Evolutionary conservation across 2,888 invertebrate species (phyloP).

Genomic region (Dichetophora obliterata): DNA sequence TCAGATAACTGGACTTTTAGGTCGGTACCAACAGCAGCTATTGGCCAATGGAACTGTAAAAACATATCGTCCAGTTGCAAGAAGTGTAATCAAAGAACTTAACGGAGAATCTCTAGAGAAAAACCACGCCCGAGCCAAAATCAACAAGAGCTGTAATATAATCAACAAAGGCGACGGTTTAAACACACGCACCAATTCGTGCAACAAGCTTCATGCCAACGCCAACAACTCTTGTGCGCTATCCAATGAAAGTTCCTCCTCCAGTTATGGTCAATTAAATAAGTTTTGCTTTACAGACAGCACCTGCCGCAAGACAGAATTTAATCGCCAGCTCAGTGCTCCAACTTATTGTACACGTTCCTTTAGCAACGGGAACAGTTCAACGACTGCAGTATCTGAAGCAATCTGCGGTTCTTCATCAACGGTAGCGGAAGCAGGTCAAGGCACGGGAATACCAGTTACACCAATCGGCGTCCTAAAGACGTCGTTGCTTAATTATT

Average conservation of each 20-base stretch:
- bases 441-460: constrained; percentile 36
- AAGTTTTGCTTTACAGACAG: constrained; percentile 67
- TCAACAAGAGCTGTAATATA: constrained; percentile 67
- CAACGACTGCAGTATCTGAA: constrained; percentile 58
- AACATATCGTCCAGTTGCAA: constrained; percentile 59
- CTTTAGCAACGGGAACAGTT: constrained; percentile 61
- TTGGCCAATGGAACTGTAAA: constrained; percentile 67
- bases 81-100: constrained; percentile 62
- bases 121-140: constrained; percentile 58
- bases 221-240: constrained; percentile 56
- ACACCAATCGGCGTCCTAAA: constrained; percentile 34
- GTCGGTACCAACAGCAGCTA: constrained; percentile 54
- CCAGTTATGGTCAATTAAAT: constrained; percentile 67
- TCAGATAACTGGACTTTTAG: constrained; percentile 35
- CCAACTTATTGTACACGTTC: constrained; percentile 65
- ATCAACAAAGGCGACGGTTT: constrained; percentile 61
- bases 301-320: constrained; percentile 67
- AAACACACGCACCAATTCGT: constrained; percentile 61
- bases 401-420: constrained; percentile 61
- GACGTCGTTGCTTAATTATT: constrained; percentile 36
- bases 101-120: constrained; percentile 56
- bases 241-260: constrained; percentile 65
- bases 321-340: constrained; percentile 70
- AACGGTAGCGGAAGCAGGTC: constrained; percentile 64
- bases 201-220: constrained; percentile 59